Evolutionary conservation across 2,888 invertebrate genomes (phyloP), one percentile per base, ranked within the genome.

Genomic region (Morinoia aosen): DNA sequence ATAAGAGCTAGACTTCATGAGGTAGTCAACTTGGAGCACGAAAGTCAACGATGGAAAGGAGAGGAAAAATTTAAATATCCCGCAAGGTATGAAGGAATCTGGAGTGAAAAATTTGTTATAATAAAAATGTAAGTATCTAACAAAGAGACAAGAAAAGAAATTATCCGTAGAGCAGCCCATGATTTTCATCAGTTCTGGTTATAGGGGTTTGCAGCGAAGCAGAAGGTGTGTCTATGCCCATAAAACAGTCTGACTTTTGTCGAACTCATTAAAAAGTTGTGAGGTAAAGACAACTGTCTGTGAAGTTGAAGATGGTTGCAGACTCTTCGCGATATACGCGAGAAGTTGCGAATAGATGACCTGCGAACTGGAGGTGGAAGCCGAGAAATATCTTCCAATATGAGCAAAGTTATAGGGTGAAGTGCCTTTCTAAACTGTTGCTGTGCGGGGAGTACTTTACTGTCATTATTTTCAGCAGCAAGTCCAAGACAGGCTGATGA

Each of bases 201-300:
- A 76, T 76, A 33, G 76, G 76, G 25, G 76, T 16, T 76, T 76
- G 76, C 76, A 8, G 61, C 19, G 8, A 61, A 61, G 61, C 61
- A 76, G 64, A 12, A 64, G 76, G 8, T 76, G 76, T 16, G 19
- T 33, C 76, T 33, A 76, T 76, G 33, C 25, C 10, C 76, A 76
- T 76, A 76, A 76, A 76, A 33, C 76, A 76, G 76, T 76, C 76
- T 76, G 76, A 76, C 76, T 76, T 76, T 76, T 76, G 76, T 76
- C 76, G 76, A 76, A 76, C 76, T 76, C 76, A 76, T 76, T 76
- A 76, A 76, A 76, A 76, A 76, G 76, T 76, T 76, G 76, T 76
- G 76, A 76, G 7, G 76, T 8, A 76, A 76, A 76, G 76, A 76
- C 76, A 76, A 76, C 76, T 76, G 76, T 76, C 76, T 76, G 76